phyloP scores from a whole-genome alignment of 2,113 vertebrate genomes.

The Archocentrus centrarchus region DNA sequence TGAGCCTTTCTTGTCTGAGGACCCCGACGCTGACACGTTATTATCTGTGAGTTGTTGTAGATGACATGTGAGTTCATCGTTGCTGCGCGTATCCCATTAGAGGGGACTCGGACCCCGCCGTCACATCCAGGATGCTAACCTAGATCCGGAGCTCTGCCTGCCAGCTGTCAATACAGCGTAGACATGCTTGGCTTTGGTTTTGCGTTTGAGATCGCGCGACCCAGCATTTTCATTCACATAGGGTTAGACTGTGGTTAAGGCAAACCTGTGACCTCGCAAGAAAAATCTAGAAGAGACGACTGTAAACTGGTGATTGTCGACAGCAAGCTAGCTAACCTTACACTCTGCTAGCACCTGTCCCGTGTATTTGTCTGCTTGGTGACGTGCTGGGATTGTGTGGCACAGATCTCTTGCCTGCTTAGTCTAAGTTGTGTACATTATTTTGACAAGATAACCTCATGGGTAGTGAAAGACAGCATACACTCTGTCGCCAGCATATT shows the following conservation, averaged over 20 bases:
- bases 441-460: background rate
- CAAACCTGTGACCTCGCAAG: background rate
- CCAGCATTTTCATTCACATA: background rate
- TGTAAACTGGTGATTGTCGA: background rate
- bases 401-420: background rate
- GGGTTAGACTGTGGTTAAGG: background rate
- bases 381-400: slow-evolving; percentile 2
- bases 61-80: background rate
- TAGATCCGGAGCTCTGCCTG: slow-evolving; percentile 59
- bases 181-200: slow-evolving; percentile 28
- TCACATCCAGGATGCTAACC: slow-evolving; percentile 62
- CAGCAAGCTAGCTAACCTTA: slow-evolving; percentile 45
- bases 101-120: background rate
- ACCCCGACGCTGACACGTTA: accelerated
- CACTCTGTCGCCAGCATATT: background rate
- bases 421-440: background rate
- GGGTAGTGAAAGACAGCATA: background rate
- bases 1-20: background rate
- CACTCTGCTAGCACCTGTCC: slow-evolving; percentile 25
- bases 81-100: background rate
- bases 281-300: slow-evolving; percentile 49
- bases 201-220: background rate
- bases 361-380: background rate
- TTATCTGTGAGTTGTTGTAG: background rate
- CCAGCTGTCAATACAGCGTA: slow-evolving; percentile 69